phyloP scores from a whole-genome alignment of 2,113 vertebrate species.

The Trogon surrucura region DNA sequence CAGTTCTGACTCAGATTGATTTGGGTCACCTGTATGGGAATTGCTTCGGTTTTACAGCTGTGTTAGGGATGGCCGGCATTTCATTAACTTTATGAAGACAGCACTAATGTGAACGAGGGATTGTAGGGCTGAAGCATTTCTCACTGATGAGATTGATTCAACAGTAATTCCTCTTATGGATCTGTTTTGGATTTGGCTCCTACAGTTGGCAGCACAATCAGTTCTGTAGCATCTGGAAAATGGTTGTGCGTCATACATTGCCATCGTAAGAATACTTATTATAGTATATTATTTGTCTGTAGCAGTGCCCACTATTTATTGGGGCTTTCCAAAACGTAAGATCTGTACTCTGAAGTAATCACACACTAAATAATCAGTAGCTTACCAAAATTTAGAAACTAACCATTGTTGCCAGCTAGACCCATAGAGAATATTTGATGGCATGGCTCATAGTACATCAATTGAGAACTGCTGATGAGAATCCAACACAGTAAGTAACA shows the following conservation, averaged over 20 bases:
- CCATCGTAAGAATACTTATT: constrained; percentile 10
- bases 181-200: constrained; percentile 50
- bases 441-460: constrained; percentile 27
- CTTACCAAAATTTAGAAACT: constrained; percentile 38
- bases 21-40: background rate
- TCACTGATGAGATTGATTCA: constrained; percentile 35
- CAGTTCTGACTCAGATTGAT: background rate
- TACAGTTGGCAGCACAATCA: constrained; percentile 55
- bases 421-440: constrained; percentile 35
- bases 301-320: background rate
- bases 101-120: background rate
- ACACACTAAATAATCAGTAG: constrained; percentile 32
- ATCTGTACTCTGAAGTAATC: constrained; percentile 29
- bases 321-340: background rate
- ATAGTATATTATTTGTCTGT: constrained; percentile 13
- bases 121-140: constrained; percentile 16
- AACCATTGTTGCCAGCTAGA: background rate
- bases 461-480: constrained; percentile 41
- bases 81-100: constrained; percentile 11
- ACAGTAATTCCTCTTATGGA: constrained; percentile 19
- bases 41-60: background rate
- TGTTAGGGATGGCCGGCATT: background rate
- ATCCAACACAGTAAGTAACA: constrained; percentile 31
- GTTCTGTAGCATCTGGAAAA: constrained; percentile 53
- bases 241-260: constrained; percentile 7